These are phyloP conservation scores for Polymixis flavicincta DNA, from an alignment of 2,888 invertebrate species.

Conservation along the genomic window DNA sequence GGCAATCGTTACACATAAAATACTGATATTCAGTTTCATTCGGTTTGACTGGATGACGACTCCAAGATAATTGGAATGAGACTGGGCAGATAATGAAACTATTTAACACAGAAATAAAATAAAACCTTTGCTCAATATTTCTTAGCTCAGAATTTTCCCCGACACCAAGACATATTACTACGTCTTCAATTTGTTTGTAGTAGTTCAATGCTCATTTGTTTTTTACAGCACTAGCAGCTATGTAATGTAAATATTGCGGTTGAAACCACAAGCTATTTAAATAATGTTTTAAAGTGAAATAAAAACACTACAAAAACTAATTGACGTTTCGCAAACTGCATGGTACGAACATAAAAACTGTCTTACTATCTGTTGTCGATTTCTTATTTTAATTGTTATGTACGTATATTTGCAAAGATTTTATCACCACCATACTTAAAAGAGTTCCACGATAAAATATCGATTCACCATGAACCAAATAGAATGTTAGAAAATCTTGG, in stretches of 20 bases:
- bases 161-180: background rate
- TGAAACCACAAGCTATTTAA: constrained; percentile 18
- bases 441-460: constrained; percentile 17
- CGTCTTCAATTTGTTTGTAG: background rate
- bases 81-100: background rate
- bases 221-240: background rate
- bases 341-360: background rate
- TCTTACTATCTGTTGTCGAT: background rate
- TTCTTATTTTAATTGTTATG: background rate
- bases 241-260: constrained; percentile 7
- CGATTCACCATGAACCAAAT: constrained; percentile 37
- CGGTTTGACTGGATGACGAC: no score
- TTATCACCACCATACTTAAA: constrained; percentile 16
- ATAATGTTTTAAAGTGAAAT: background rate
- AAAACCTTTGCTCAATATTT: background rate
- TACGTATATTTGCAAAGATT: constrained; percentile 12
- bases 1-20: no score
- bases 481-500: constrained; percentile 4
- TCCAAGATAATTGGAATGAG: no score
- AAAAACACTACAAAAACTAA: constrained; percentile 18
- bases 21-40: no score
- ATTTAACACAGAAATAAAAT: background rate
- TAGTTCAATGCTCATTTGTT: constrained; percentile 1
- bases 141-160: no score
- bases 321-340: background rate